Evolutionary conservation across 2,888 invertebrate species (phyloP), one percentile per base, ranked within the genome.

Genomic region (Neuroscelio doddi): DNA sequence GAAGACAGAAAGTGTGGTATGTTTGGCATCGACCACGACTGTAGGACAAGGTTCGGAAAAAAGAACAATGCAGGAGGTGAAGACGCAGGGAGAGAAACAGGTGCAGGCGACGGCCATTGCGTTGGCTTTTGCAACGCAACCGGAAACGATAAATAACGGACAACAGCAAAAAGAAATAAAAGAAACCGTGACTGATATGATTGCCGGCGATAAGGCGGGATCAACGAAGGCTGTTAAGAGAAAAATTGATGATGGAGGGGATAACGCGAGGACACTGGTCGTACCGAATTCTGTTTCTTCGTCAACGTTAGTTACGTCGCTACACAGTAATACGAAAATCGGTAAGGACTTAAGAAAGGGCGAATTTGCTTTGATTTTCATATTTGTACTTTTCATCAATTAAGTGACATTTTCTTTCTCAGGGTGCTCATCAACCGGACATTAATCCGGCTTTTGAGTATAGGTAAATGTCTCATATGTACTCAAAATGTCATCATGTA

Each of bases 161-260:
- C 46, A 56, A 42, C 44, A 49, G 39, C 68, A 72, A 39, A 68
- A 76, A 30, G 55, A 42, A 26, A 69, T 67, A 12, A 80, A 80
- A 45, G 79, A 82, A 26, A 61, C 59, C 0, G 64, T 72, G 1
- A 71, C 75, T 12, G 77, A 78, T 12, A 71, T 77, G 41, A 72
- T 71, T 7, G 50, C 71, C 4, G 72, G 68, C 9, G 76, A 79
- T 34, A 81, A 80, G 62, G 72, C 79, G 14, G 73, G 79, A 47
- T 76, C 82, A 10, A 76, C 82, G 12, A 84, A 83, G 47, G 70
- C 76, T 0, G 76, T 81, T 5, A 84, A 84, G 49, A 80, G 80
- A 74, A 84, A 84, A 81, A 52, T 74, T 17, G 80, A 82, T 5
- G 82, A 62, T 14, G 4, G 70, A 68, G 64, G 70, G 26, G 69